These are phyloP conservation scores for Hafferia zeledoni DNA, from an alignment of 2,797 vertebrate species.

Conservation along the genomic window DNA sequence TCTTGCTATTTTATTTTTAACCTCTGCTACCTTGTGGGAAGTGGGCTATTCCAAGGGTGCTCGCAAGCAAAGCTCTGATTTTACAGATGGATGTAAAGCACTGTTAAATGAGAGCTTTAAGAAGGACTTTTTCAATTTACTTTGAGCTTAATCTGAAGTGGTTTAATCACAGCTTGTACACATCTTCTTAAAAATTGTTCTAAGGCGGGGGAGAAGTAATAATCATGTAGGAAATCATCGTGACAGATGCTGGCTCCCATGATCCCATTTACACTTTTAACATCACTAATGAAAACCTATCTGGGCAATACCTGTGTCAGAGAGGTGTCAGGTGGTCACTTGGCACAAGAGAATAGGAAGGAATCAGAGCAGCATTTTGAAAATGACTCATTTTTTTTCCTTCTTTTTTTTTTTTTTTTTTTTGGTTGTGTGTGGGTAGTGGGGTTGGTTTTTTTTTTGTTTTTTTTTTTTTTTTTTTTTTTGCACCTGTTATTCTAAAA, in stretches of 20 bases:
- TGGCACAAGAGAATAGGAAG: conserved; percentile 72
- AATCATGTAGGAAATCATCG: conserved; percentile 76
- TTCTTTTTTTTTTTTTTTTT: not conserved
- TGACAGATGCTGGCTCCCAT: conserved; percentile 86
- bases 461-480: conserved; percentile 57
- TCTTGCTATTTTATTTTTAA: conserved; percentile 65
- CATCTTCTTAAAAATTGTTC: conserved; percentile 65
- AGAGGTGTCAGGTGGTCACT: conserved; percentile 84
- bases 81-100: conserved; percentile 63
- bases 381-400: conserved; percentile 62
- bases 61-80: conserved; percentile 50
- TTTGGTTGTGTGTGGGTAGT: not conserved
- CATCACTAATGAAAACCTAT: conserved; percentile 82
- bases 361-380: conserved; percentile 78
- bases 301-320: conserved; percentile 88
- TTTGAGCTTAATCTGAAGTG: conserved; percentile 70
- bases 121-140: conserved; percentile 68
- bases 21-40: conserved; percentile 63
- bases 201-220: conserved; percentile 35
- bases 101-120: conserved; percentile 65
- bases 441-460: not conserved
- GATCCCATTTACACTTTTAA: conserved; percentile 73
- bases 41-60: conserved; percentile 59
- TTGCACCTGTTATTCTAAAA: conserved; percentile 89
- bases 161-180: conserved; percentile 70